A percentile compares a stretch with the other conserved stretches of the same genome.
These are phyloP conservation scores for Portevinia maculata DNA, from an alignment of 2,888 invertebrate species.

Conservation along the genomic window DNA sequence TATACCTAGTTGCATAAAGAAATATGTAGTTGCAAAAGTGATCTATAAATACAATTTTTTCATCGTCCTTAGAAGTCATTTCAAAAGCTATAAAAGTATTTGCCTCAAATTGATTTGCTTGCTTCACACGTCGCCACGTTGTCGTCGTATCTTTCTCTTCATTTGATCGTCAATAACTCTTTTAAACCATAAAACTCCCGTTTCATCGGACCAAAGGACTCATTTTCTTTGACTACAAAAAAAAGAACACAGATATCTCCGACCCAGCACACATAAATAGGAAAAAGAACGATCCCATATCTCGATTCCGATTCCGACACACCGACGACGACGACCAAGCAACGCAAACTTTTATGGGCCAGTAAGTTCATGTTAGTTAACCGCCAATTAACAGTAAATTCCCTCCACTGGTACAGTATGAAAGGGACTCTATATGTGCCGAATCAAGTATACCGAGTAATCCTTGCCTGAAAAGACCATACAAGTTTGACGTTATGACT, in stretches of 20 bases:
- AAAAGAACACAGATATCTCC: slow-evolving; percentile 3
- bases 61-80: background rate
- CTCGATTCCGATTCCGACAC: slow-evolving; percentile 32
- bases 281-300: slow-evolving; percentile 34
- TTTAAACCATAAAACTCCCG: slow-evolving; percentile 35
- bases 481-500: slow-evolving; percentile 63
- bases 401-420: slow-evolving; percentile 39
- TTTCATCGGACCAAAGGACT: slow-evolving; percentile 41
- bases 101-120: slow-evolving; percentile 43
- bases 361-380: slow-evolving; percentile 73
- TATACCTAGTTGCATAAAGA: background rate
- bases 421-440: slow-evolving; percentile 46
- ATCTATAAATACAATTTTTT: background rate
- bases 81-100: background rate
- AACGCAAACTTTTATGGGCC: slow-evolving; percentile 59
- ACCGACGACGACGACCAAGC: slow-evolving; percentile 13
- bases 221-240: slow-evolving; percentile 43
- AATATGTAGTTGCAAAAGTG: background rate
- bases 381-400: slow-evolving; percentile 73
- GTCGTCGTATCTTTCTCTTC: too few species aligned
- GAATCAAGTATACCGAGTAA: slow-evolving; percentile 57
- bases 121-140: too few species aligned
- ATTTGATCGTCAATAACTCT: slow-evolving; percentile 42
- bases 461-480: slow-evolving; percentile 50
- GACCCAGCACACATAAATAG: background rate